phyloP scores from a whole-genome alignment of 2,113 vertebrate species.

The Engystomops pustulosus region DNA sequence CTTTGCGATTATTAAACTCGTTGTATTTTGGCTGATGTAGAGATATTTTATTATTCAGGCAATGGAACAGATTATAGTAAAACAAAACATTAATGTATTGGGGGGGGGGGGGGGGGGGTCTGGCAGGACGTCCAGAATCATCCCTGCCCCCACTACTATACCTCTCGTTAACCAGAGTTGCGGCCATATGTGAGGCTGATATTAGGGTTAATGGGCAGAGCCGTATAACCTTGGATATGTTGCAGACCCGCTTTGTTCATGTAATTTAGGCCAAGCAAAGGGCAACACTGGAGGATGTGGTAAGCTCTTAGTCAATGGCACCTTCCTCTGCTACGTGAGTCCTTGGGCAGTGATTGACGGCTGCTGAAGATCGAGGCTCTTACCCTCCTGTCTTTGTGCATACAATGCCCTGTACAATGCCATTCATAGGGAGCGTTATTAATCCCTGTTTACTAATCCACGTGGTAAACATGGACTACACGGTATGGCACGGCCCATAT shows the following conservation, averaged over 20 bases:
- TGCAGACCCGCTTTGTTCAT: not conserved
- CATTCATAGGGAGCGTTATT: not conserved
- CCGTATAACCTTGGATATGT: not conserved
- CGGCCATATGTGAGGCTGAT: not conserved
- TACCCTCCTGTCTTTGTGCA: not conserved
- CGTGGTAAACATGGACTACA: not conserved
- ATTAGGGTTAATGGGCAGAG: not conserved
- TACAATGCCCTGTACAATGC: not conserved
- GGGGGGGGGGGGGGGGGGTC: not conserved
- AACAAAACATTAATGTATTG: not conserved
- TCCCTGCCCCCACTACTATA: not conserved
- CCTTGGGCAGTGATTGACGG: not conserved
- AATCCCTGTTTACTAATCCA: not conserved
- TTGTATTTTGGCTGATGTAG: not conserved
- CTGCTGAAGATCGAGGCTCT: not conserved
- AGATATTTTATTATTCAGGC: not conserved
- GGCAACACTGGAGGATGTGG: not conserved
- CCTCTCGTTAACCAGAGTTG: not conserved
- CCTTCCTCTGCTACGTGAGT: not conserved
- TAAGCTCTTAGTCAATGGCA: not conserved
- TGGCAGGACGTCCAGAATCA: not conserved
- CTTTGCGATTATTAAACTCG: not conserved
- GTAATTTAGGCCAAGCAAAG: not conserved
- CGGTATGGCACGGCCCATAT: conserved; percentile 5
- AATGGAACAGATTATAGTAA: not conserved